Evolutionary conservation across 1,140 invertebrate genomes (phyloP).

Genomic region (Drosophila serrata): DNA sequence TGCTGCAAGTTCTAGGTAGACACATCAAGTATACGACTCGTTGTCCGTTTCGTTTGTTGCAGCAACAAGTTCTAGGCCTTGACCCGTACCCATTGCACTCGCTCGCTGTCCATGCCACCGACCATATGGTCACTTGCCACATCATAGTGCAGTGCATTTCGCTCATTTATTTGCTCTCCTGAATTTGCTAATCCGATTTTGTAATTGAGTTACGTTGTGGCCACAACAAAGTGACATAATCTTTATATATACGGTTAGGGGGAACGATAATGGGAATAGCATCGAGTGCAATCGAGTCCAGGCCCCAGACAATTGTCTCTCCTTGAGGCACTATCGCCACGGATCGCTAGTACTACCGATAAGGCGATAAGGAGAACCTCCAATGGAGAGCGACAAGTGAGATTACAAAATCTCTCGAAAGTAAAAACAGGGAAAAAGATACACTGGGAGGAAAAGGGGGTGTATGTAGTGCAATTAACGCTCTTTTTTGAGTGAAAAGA

Average conservation of each 20-base stretch:
- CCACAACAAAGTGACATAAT: conserved; percentile 74
- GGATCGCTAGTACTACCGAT: conserved; percentile 27
- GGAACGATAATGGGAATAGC: conserved; percentile 3
- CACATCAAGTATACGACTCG: conserved; percentile 36
- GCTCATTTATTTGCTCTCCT: conserved; percentile 35
- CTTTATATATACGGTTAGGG: conserved; percentile 22
- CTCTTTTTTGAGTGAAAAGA: background rate
- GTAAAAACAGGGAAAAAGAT: conserved; percentile 6
- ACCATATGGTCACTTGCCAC: conserved; percentile 43
- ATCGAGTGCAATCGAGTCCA: conserved; percentile 16
- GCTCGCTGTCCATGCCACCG: conserved; percentile 21
- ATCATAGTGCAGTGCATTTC: conserved; percentile 7
- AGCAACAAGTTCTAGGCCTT: conserved; percentile 50
- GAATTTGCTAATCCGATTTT: conserved; percentile 70
- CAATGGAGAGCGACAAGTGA: conserved; percentile 35
- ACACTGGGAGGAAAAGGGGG: background rate
- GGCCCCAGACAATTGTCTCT: conserved; percentile 15
- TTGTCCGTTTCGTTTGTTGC: conserved; percentile 1
- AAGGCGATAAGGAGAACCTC: conserved; percentile 54
- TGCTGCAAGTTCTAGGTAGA: conserved; percentile 12
- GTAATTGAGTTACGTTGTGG: conserved; percentile 67
- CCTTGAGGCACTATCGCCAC: conserved; percentile 18
- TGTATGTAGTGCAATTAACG: background rate
- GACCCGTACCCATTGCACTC: conserved; percentile 42
- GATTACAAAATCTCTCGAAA: conserved; percentile 39